Evolutionary conservation across 2,888 invertebrate genomes (phyloP).

Genomic region (Acanthosoma haemorrhoidale): DNA sequence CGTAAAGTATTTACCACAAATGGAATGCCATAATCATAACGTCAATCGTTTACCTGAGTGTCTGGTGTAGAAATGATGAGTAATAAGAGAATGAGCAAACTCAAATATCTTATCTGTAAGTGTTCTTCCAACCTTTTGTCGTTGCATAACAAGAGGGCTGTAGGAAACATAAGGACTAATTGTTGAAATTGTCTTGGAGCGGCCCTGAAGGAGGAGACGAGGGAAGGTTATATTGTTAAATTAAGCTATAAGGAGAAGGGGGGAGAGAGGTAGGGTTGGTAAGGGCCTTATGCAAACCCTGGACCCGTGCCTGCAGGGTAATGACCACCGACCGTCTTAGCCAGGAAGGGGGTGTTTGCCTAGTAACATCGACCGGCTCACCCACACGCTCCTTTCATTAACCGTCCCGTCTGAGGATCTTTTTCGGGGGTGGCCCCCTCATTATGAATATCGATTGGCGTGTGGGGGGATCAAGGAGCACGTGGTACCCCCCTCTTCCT

Average conservation of each 20-base stretch:
- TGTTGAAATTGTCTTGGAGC: not conserved
- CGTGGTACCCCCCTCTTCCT: conserved; percentile 39
- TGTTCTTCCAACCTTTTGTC: too few relatives aligned
- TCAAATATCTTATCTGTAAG: too few relatives aligned
- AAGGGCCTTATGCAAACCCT: conserved; percentile 6
- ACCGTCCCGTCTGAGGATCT: conserved; percentile 28
- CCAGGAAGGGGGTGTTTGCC: conserved; percentile 22
- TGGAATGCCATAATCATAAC: too few relatives aligned
- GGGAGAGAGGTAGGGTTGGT: not conserved
- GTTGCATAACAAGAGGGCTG: too few relatives aligned
- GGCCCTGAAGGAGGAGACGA: not conserved
- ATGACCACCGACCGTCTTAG: conserved; percentile 29
- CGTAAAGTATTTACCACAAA: too few relatives aligned
- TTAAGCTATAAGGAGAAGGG: conserved; percentile 20
- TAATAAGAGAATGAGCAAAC: too few relatives aligned
- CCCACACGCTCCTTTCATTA: conserved; percentile 21
- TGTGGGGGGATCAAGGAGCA: conserved; percentile 39
- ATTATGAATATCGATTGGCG: conserved; percentile 41
- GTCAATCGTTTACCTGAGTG: too few relatives aligned
- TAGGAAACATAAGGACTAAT: not conserved
- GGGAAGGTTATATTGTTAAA: conserved; percentile 26
- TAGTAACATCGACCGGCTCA: conserved; percentile 27
- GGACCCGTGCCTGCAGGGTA: not conserved
- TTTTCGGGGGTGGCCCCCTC: conserved; percentile 26
- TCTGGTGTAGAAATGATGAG: too few relatives aligned